phyloP scores from a whole-genome alignment of 2,797 vertebrate genomes.

The Otolemur crassicaudatus region DNA sequence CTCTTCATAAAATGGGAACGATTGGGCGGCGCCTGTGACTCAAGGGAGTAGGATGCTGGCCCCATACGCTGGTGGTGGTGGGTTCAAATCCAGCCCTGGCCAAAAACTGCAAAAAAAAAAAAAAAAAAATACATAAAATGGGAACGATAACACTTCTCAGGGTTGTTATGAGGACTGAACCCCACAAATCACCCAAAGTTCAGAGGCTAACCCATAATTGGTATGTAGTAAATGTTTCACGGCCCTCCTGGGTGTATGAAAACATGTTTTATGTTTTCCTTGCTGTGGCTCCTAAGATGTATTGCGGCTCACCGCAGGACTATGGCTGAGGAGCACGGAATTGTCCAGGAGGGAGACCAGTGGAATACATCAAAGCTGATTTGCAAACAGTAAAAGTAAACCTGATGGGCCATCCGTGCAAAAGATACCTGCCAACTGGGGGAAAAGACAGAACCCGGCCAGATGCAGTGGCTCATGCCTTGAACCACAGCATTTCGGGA shows the following conservation, averaged over 20 bases:
- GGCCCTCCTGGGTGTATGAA: background rate
- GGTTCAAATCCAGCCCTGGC: too few relatives aligned
- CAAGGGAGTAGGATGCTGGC: too few relatives aligned
- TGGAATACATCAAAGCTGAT: background rate
- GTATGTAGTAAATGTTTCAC: background rate
- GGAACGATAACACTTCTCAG: background rate
- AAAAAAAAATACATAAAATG: background rate
- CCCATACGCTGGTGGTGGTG: too few relatives aligned
- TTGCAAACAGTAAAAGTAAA: background rate
- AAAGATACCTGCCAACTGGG: background rate
- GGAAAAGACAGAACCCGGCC: background rate
- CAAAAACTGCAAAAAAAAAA: too few relatives aligned
- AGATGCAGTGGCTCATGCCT: background rate
- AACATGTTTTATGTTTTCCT: background rate
- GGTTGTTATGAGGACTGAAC: background rate
- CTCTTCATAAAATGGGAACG: background rate
- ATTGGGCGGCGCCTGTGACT: too few relatives aligned
- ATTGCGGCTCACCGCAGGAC: background rate
- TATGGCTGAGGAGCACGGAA: background rate
- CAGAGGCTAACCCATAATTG: fast-evolving
- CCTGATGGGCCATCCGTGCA: too few relatives aligned
- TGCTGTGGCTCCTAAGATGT: background rate
- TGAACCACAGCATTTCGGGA: background rate
- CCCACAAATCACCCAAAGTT: background rate
- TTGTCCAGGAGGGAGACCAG: background rate